A percentile compares a stretch with the other conserved stretches of the same genome.
Conservation (phyloP, 2,113 vertebrate genomes). For the Hoplias malabaricus region DNA sequence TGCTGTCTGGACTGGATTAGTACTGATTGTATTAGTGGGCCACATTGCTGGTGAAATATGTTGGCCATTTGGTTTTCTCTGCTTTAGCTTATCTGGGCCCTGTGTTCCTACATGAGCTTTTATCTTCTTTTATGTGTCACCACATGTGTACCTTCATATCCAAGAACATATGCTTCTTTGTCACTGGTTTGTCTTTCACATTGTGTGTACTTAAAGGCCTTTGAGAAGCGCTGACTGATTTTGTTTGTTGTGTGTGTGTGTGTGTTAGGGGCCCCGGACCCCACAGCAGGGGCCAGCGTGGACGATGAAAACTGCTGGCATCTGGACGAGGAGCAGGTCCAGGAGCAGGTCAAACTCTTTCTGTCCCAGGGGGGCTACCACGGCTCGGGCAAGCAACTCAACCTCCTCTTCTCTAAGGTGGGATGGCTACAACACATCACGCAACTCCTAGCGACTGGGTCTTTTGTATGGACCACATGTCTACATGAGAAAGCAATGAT, state of each 20-base stretch:
- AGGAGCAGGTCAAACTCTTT: constrained; percentile 97
- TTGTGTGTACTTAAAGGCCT: background rate
- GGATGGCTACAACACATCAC: constrained; percentile 31
- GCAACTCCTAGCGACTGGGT: background rate
- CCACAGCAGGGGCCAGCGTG: constrained; percentile 93
- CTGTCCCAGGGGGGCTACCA: constrained; percentile 97
- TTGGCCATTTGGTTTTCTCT: background rate
- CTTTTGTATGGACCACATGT: no score
- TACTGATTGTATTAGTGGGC: constrained; percentile 1
- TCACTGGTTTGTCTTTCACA: background rate
- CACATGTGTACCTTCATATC: background rate
- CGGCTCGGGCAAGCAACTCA: constrained; percentile 97
- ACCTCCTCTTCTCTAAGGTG: constrained; percentile 98
- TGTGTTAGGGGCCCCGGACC: constrained; percentile 90
- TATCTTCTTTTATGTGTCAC: background rate
- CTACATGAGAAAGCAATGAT: no score
- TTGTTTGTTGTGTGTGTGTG: constrained; percentile 37
- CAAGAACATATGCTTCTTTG: background rate
- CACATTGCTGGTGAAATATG: background rate
- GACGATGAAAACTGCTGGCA: constrained; percentile 99
- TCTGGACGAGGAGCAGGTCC: constrained; percentile 96
- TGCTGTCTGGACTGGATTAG: constrained; percentile 16
- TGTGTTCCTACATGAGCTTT: background rate
- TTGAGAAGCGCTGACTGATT: constrained; percentile 16
- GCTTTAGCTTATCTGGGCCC: background rate